Evolutionary conservation across 2,797 vertebrate genomes (phyloP).

Genomic region (Oryzias sinensis): DNA sequence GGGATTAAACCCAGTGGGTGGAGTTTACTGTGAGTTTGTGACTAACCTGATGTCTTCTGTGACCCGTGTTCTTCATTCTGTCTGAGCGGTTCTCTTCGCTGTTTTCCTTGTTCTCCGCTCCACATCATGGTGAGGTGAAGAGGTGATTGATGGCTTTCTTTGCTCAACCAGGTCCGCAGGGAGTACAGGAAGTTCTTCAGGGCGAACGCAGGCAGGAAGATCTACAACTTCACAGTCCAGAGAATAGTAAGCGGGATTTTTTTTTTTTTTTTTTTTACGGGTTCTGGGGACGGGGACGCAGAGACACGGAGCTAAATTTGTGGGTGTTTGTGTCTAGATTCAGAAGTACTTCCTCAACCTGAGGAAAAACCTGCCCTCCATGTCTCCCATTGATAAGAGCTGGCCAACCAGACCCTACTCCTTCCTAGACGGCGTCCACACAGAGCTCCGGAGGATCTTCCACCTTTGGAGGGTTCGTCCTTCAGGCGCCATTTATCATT

Average conservation of each 20-base stretch:
- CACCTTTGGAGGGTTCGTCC: constrained; percentile 92
- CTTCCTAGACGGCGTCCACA: constrained; percentile 89
- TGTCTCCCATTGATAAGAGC: constrained; percentile 92
- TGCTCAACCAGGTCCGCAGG: constrained; percentile 86
- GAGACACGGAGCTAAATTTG: not conserved
- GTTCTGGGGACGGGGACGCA: not conserved
- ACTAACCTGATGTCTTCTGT: constrained; percentile 60
- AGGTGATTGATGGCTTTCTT: constrained; percentile 27
- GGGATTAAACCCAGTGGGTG: constrained; percentile 24
- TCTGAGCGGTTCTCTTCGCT: not conserved
- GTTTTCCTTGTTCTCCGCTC: constrained; percentile 1
- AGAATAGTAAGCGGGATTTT: constrained; percentile 85
- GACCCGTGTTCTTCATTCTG: constrained; percentile 23
- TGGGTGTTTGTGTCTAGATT: constrained; percentile 72
- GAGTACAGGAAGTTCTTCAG: constrained; percentile 98
- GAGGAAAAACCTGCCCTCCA: constrained; percentile 88
- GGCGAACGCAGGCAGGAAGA: constrained; percentile 96
- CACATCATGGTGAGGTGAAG: not conserved
- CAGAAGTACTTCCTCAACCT: constrained; percentile 94
- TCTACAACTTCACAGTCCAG: constrained; percentile 94
- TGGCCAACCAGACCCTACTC: constrained; percentile 89
- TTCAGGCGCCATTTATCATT: not conserved
- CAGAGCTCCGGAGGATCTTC: constrained; percentile 89
- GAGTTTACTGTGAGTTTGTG: constrained; percentile 21
- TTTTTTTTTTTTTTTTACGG: not conserved